Percentiles rank a stretch among this genome's conserved stretches.
These are phyloP conservation scores for Zenarchopterus dispar DNA, from an alignment of 2,797 vertebrate species.

Conservation along the genomic window DNA sequence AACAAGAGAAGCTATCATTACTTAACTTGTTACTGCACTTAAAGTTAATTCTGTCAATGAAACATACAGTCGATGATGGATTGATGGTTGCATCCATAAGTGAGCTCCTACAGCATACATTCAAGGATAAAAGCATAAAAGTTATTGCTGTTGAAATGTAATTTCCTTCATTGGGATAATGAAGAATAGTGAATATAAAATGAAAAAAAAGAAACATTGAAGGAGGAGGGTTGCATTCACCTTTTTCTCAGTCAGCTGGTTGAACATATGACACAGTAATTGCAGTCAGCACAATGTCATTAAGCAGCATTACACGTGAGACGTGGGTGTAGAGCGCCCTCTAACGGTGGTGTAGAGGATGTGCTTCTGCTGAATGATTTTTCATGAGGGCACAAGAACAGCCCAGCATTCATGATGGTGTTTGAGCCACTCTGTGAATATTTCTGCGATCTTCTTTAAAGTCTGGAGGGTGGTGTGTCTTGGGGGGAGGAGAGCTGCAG, in stretches of 20 bases:
- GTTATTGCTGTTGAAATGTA: neutral
- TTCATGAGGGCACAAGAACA: neutral
- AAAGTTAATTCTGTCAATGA: too few relatives aligned
- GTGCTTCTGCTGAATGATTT: neutral
- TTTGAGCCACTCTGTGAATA: neutral
- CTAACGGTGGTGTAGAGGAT: constrained; percentile 38
- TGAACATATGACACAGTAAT: constrained; percentile 27
- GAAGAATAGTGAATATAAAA: neutral
- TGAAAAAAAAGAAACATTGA: neutral
- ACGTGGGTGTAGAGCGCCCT: constrained; percentile 26
- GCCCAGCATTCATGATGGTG: neutral
- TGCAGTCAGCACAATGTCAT: constrained; percentile 9
- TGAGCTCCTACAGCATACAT: too few relatives aligned
- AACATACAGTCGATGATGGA: too few relatives aligned
- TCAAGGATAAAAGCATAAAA: too few relatives aligned
- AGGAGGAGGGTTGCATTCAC: neutral
- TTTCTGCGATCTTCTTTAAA: constrained; percentile 1
- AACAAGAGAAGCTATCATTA: too few relatives aligned
- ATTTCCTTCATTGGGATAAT: neutral
- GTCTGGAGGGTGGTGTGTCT: neutral
- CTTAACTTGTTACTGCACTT: too few relatives aligned
- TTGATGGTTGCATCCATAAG: too few relatives aligned
- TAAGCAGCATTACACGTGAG: neutral
- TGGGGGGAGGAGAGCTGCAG: neutral
- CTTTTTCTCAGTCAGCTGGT: constrained; percentile 13